Conservation (phyloP, 2,888 invertebrate genomes). For the Lomographa bimaculata region DNA sequence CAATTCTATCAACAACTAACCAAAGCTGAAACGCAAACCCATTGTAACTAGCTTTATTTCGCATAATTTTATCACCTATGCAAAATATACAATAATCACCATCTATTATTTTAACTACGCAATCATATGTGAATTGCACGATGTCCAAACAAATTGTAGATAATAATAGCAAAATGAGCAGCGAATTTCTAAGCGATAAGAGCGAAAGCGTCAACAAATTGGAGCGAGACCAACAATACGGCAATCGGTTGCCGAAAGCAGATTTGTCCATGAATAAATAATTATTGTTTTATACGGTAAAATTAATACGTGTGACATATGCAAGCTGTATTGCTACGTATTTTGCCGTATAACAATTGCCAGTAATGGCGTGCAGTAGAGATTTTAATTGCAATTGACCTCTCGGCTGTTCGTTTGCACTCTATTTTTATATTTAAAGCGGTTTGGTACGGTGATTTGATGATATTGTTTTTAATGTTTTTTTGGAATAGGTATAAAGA, state of each 20-base stretch:
- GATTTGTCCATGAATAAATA: conserved; percentile 22
- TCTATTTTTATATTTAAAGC: conserved; percentile 15
- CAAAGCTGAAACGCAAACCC: too few relatives aligned
- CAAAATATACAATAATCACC: conserved; percentile 7
- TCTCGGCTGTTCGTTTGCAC: conserved; percentile 14
- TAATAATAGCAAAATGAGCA: too few relatives aligned
- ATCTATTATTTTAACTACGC: conserved; percentile 2
- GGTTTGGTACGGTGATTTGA: conserved; percentile 8
- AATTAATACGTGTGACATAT: conserved; percentile 16
- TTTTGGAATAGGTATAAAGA: not conserved
- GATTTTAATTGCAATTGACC: conserved; percentile 22
- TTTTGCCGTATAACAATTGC: conserved; percentile 17
- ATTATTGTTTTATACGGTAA: conserved; percentile 16
- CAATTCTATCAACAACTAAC: too few relatives aligned
- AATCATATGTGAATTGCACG: too few relatives aligned
- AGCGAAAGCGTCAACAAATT: not conserved
- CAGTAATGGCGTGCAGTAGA: conserved; percentile 13
- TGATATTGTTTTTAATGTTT: not conserved
- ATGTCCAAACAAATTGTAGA: too few relatives aligned
- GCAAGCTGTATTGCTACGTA: too few relatives aligned
- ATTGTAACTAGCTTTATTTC: too few relatives aligned
- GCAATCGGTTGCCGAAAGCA: conserved; percentile 8
- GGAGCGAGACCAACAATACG: conserved; percentile 7
- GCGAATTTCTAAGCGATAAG: too few relatives aligned
- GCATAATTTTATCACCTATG: conserved; percentile 3